These are phyloP conservation scores for Fabriciana adippe DNA, from an alignment of 2,888 invertebrate genomes.

Conservation along the genomic window DNA sequence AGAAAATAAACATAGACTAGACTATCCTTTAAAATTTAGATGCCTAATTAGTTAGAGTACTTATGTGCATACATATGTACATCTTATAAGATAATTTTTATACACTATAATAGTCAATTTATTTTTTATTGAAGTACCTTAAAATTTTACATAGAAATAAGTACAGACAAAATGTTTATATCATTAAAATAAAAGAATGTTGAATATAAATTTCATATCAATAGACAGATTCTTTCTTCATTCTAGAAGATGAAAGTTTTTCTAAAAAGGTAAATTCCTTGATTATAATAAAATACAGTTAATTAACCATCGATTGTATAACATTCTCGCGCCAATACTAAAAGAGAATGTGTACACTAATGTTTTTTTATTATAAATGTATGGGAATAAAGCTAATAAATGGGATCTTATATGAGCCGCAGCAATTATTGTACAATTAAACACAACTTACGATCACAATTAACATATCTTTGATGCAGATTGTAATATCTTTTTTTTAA, in stretches of 20 bases:
- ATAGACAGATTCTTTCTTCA: too few relatives aligned
- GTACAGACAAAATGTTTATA: too few relatives aligned
- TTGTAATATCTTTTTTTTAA: background rate
- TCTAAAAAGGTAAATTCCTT: background rate
- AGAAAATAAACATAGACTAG: background rate
- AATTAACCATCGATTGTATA: slow-evolving; percentile 21
- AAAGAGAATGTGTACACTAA: slow-evolving; percentile 46
- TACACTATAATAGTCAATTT: too few relatives aligned
- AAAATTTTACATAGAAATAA: too few relatives aligned
- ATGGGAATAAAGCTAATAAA: slow-evolving; percentile 57
- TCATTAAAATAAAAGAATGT: too few relatives aligned
- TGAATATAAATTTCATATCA: too few relatives aligned
- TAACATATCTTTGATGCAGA: slow-evolving; percentile 33
- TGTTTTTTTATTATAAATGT: slow-evolving; percentile 52
- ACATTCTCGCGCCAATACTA: slow-evolving; percentile 53
- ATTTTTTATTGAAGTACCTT: too few relatives aligned
- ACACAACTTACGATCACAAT: slow-evolving; percentile 46
- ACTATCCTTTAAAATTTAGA: background rate
- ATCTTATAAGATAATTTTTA: too few relatives aligned
- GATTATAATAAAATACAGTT: slow-evolving; percentile 15
- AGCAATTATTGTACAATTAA: slow-evolving; percentile 38
- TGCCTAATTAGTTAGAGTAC: too few relatives aligned
- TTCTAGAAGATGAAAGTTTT: background rate
- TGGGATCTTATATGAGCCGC: slow-evolving; percentile 23
- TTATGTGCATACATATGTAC: too few relatives aligned